Base-by-base conservation (phyloP, 2,797 vertebrate genomes). In the Limosa lapponica region DNA sequence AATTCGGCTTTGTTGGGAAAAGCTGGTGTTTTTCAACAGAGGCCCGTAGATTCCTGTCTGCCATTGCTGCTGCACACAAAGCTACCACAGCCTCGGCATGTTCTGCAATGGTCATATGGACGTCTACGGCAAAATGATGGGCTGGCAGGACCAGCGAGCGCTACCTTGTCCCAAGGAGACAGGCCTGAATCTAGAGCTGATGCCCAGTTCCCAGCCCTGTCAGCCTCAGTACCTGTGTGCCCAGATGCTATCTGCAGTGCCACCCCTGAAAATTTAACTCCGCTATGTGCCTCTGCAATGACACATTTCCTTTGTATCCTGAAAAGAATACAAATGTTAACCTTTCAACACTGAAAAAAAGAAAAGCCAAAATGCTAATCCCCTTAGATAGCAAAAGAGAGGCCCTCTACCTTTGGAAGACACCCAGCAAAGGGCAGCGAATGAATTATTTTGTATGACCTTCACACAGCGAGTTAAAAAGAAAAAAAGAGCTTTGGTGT, bases 61-160 rank as follows among this genome's bases (percentile, higher is more conserved):
- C 57, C 36, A 11, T 2, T 77, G 82, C 73, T 49, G 82, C 82
- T 78, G 49, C 62, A 48, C 64, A 16, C 34, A 59, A 61, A 59
- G 59, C 57, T 55, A 15, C 48, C 0, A 1, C 57, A 87, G 52
- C 52, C 69, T 67, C 0, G 0, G 49, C 10, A 7, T 5, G 32
- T 48, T 62, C 78, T 59, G 54, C 2, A 9, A 6, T 11, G 34
- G 39, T 43, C 54, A 10, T 6, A 28, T 1, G 13, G 61, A 65
- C 1, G 1, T 24, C 54, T 66, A 7, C 1, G 0, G 74, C 78
- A 82, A 80, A 72, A 55, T 1, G 28, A 74, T 4, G 25, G 39
- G 59, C 46, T 58, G 37, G 49, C 3, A 9, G 58, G 58, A 80
- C 44, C 44, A 16, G 28, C 0, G 2, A 70, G 44, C 0, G 0